Evolutionary conservation across 2,888 invertebrate genomes (phyloP).

Genomic region (Lottia gigantea): DNA sequence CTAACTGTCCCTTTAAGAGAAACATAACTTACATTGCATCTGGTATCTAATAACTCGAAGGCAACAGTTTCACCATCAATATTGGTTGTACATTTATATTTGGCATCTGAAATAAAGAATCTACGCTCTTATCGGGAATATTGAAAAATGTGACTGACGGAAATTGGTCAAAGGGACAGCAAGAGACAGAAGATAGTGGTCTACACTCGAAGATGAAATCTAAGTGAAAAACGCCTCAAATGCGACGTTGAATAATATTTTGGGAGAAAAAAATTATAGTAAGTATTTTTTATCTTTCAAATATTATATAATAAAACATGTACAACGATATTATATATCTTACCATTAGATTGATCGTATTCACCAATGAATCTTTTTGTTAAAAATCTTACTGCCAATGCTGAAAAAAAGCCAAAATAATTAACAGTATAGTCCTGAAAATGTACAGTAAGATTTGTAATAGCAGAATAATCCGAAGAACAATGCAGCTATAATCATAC

Average conservation of each 20-base stretch:
- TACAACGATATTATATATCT: slow-evolving; percentile 19
- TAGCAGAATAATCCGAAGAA: too few species aligned
- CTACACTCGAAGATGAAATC: too few species aligned
- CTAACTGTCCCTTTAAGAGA: not conserved
- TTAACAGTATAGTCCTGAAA: too few species aligned
- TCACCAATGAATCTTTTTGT: slow-evolving; percentile 62
- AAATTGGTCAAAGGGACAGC: too few species aligned
- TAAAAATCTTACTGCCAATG: slow-evolving; percentile 56
- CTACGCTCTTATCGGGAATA: not conserved
- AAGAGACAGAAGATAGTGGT: too few species aligned
- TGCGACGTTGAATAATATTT: too few species aligned
- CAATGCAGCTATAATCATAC: too few species aligned
- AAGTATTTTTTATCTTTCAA: too few species aligned
- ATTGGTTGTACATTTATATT: slow-evolving; percentile 59
- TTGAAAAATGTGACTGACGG: not conserved
- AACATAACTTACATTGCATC: slow-evolving; percentile 48
- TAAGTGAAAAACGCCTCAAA: too few species aligned
- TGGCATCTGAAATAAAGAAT: slow-evolving; percentile 43
- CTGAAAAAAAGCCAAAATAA: slow-evolving; percentile 37
- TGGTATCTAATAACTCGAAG: slow-evolving; percentile 60
- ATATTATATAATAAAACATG: too few species aligned
- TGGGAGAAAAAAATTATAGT: too few species aligned
- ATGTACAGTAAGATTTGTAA: too few species aligned
- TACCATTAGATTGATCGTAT: slow-evolving; percentile 55
- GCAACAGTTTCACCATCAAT: slow-evolving; percentile 59